phyloP scores from a whole-genome alignment of 2,113 vertebrate species.

The Coryphaenoides rupestris region DNA sequence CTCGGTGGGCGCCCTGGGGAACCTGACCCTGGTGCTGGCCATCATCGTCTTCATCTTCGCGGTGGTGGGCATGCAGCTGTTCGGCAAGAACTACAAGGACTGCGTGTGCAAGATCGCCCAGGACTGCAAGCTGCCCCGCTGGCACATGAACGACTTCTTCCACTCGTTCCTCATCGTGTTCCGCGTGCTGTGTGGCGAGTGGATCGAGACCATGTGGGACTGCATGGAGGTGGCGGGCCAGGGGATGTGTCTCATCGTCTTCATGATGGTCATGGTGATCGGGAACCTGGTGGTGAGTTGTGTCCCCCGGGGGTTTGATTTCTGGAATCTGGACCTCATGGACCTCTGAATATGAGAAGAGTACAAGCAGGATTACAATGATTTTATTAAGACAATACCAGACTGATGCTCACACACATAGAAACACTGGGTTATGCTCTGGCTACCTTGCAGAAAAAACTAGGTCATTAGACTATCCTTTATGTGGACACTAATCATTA shows the following conservation, averaged over 20 bases:
- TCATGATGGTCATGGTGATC: constrained; percentile 99
- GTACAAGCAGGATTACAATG: too few relatives aligned
- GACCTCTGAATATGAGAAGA: too few relatives aligned
- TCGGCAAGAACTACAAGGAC: constrained; percentile 97
- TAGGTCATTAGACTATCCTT: too few relatives aligned
- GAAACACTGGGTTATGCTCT: too few relatives aligned
- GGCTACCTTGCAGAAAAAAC: too few relatives aligned
- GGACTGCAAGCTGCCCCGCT: constrained; percentile 88
- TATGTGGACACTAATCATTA: too few relatives aligned
- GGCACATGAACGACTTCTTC: constrained; percentile 99
- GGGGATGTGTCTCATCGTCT: constrained; percentile 95
- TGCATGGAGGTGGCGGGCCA: constrained; percentile 98
- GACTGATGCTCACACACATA: too few relatives aligned
- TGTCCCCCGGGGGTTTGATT: constrained; percentile 60
- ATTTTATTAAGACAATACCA: too few relatives aligned
- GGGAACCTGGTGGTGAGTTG: constrained; percentile 98
- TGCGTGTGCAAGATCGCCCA: constrained; percentile 91
- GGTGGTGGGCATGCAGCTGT: constrained; percentile 99
- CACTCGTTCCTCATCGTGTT: constrained; percentile 99
- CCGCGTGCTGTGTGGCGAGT: constrained; percentile 94
- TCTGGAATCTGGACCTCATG: too few relatives aligned
- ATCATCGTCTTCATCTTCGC: constrained; percentile 99
- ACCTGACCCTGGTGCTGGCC: constrained; percentile 96
- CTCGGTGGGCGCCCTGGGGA: constrained; percentile 97
- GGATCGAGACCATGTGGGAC: constrained; percentile 99